A percentile compares a stretch with the other conserved stretches of the same genome.
Evolutionary conservation across 2,113 vertebrate species (phyloP).

Genomic region (Chaetura pelagica): DNA sequence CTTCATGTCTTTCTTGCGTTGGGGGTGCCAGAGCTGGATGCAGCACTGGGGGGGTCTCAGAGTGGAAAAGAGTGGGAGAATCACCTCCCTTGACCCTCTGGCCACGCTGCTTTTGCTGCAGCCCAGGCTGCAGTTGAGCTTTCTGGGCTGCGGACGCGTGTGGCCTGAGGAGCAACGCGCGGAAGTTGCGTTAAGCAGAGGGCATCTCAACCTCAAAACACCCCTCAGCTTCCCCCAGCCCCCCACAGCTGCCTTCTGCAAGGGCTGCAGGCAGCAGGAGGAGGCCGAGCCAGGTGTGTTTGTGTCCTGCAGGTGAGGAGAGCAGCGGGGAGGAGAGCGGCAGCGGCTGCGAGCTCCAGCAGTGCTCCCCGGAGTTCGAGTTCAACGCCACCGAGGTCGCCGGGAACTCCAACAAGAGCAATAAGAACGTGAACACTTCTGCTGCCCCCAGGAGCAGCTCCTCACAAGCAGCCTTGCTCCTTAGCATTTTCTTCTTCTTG

Average conservation of each 20-base stretch:
- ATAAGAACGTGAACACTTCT: constrained; percentile 53
- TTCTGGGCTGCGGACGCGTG: fast-evolving
- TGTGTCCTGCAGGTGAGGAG: constrained; percentile 79
- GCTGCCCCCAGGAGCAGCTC: constrained; percentile 3
- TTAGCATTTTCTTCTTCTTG: constrained; percentile 73
- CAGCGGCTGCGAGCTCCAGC: constrained; percentile 87
- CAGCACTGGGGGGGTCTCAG: neutral
- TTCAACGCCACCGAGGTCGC: constrained; percentile 81
- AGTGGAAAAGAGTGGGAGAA: neutral
- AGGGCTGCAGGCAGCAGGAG: neutral
- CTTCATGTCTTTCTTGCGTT: fast-evolving
- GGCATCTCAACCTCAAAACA: neutral
- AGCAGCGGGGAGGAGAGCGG: constrained; percentile 90
- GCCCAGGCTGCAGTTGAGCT: fast-evolving
- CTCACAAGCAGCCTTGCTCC: constrained; percentile 58
- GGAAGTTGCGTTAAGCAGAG: neutral
- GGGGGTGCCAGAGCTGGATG: neutral
- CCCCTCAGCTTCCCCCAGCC: fast-evolving
- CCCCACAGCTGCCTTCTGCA: neutral
- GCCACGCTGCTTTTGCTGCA: neutral
- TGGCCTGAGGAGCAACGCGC: fast-evolving
- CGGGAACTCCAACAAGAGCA: constrained; percentile 45
- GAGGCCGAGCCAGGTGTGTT: neutral
- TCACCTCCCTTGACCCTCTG: neutral
- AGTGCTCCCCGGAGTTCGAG: constrained; percentile 83